Evolutionary conservation across 2,797 vertebrate species (phyloP), one percentile per base, ranked within the genome.

Genomic region (Sebastes umbrosus): DNA sequence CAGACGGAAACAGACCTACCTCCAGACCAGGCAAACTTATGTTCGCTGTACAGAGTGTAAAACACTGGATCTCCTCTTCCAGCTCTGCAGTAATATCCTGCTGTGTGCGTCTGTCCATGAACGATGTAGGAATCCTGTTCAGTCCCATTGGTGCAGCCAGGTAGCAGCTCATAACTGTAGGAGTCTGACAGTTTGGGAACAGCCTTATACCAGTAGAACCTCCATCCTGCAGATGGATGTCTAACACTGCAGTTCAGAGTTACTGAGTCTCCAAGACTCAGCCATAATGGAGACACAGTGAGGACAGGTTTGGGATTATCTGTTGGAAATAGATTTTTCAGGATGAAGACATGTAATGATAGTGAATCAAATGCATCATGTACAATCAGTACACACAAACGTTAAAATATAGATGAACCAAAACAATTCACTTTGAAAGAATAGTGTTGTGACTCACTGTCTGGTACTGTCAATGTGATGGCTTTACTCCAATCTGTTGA

Each of bases 131-230:
- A 83, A 67, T 71, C 16, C 50, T 77, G 70, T 58, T 73, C 71
- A 62, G 82, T 73, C 46, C 84, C 75, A 6, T 2, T 43, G 43
- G 2, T 24, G 54, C 31, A 85, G n/a, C 31, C 69, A 62, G 84
- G 55, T 3, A 92, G 75, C 63, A 66, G 54, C 54, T 86, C 46
- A 60, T 27, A 34, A 0, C 8, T 66, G 84, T 79, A 79, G 24
- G 64, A 10, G 4, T 0, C 24, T 3, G 24, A 24, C 24, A 24
- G 4, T 39, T 6, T 3, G 11, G 76, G 77, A 73, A 79, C 69
- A 63, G 64, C n/a, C 64, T 69, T 84, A 79, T 80, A 92, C 88
- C 88, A 92, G 79, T 39, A 76, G 55, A 87, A 84, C 52, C 76
- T 89, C 91, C 89, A 90, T 72, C 69, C 87, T 83, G 67, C 71